Evolutionary conservation across 2,113 vertebrate species (phyloP), one percentile per base, ranked within the genome.

Genomic region (Anarhynchus alexandrinus): DNA sequence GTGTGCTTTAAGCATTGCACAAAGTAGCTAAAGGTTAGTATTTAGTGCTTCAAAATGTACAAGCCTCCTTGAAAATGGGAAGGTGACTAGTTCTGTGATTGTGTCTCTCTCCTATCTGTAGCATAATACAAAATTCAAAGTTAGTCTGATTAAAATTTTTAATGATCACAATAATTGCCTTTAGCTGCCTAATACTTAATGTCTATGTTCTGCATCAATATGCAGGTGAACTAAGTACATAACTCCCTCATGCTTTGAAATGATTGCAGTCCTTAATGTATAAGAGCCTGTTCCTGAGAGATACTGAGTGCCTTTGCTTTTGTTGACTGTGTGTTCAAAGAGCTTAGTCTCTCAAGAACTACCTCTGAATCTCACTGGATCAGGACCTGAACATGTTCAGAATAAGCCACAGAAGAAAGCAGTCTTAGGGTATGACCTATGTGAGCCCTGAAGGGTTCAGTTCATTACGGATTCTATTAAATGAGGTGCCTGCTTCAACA

Each of bases 111-210:
- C 15, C 5, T 81, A 76, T 80, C 67, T 93, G 66, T 82, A 79
- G 52, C 54, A 47, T 76, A 54, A 86, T 82, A 76, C 47, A 79
- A 93, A 96, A 97, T 90, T 96, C 90, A 93, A 95, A 96, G 90
- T 82, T 94, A 69, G 62, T 81, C 86, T 96, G 91, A 96, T 94
- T 91, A 92, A 86, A 73, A 57, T 94, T 93, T 88, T 94, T 94
- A 94, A 97, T 92, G 25, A 95, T 90, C 70, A 89, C 77, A 92
- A 97, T 95, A 95, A 97, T 97, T 96, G 78, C 86, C 66, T 96
- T 92, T 96, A 82, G 45, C 77, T 91, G 70, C 84, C 73, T 96
- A 57, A 66, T 62, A 45, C 52, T 93, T 89, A 79, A 85, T 80
- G 27, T 64, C 65, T 72, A 7, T 45, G 21, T 57, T 82, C 80